Evolutionary conservation across 1,140 invertebrate genomes (phyloP).

Genomic region (Ips nitidus): DNA sequence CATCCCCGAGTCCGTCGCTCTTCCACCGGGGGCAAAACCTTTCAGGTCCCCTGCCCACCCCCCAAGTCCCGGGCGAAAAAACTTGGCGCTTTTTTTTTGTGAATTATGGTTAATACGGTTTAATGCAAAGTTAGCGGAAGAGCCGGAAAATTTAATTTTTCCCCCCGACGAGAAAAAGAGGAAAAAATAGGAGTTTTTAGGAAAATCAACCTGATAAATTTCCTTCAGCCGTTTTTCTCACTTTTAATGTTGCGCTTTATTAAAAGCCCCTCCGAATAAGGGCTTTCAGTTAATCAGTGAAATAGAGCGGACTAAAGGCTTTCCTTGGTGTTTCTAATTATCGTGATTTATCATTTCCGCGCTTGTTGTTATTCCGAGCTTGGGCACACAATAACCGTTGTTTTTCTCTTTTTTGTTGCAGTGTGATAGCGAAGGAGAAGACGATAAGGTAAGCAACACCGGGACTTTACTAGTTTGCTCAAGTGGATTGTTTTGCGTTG

Average conservation of each 20-base stretch:
- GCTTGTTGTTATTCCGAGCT: neutral
- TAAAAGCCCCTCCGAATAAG: slow-evolving; percentile 4
- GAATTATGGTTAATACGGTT: slow-evolving; percentile 28
- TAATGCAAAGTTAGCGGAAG: slow-evolving; percentile 21
- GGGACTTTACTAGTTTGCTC: slow-evolving; percentile 3
- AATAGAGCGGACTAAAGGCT: neutral
- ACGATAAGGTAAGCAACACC: slow-evolving; percentile 71
- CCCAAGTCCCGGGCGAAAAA: slow-evolving; percentile 7
- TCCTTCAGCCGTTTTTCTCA: slow-evolving; percentile 1
- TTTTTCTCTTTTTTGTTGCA: slow-evolving; percentile 61
- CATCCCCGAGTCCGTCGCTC: neutral
- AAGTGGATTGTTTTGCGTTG: slow-evolving; percentile 18
- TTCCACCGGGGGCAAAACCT: neutral
- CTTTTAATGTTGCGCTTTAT: slow-evolving; percentile 7
- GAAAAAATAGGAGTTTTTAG: slow-evolving; percentile 5
- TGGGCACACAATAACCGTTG: neutral
- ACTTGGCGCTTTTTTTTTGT: slow-evolving; percentile 3
- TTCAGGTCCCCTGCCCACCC: neutral
- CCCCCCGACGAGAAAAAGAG: neutral
- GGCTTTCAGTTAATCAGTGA: slow-evolving; percentile 8
- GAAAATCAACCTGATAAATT: slow-evolving; percentile 10
- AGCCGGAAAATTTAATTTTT: slow-evolving; percentile 24
- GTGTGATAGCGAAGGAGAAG: slow-evolving; percentile 88
- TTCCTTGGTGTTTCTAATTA: no score
- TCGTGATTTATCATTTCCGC: no score